These are phyloP conservation scores for Adelosebastes latens DNA, from an alignment of 2,797 vertebrate species.

Conservation along the genomic window DNA sequence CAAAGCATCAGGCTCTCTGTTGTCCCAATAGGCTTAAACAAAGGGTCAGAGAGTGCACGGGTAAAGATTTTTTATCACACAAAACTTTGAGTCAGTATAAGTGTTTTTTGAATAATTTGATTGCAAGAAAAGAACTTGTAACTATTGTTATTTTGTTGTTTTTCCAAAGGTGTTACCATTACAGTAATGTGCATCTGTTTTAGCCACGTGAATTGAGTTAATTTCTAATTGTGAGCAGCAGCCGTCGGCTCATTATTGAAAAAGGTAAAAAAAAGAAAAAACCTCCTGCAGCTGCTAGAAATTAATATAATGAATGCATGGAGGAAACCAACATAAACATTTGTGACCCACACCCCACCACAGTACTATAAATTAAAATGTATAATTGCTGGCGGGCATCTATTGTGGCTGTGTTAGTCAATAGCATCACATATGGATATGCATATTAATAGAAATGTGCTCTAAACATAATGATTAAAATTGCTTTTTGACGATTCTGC, in stretches of 20 bases:
- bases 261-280: neutral
- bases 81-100: neutral
- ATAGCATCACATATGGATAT: conserved; percentile 5
- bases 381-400: neutral
- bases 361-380: conserved; percentile 4
- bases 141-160: neutral
- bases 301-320: conserved; percentile 14
- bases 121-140: neutral
- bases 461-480: conserved; percentile 13
- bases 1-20: conserved; percentile 36
- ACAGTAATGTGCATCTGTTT: neutral
- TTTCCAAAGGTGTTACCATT: neutral
- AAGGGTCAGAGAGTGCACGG: neutral
- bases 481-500: neutral
- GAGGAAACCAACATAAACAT: neutral
- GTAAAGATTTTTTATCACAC: neutral
- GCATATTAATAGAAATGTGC: conserved; percentile 16
- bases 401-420: neutral
- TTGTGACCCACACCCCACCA: neutral
- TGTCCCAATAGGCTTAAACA: neutral
- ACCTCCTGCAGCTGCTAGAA: neutral
- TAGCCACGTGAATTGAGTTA: accelerated
- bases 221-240: neutral
- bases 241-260: neutral
- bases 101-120: neutral